Percentiles rank a stretch among this genome's conserved stretches.
Conservation (phyloP, 2,113 vertebrate genomes). For the Sylvilagus bachmani region DNA sequence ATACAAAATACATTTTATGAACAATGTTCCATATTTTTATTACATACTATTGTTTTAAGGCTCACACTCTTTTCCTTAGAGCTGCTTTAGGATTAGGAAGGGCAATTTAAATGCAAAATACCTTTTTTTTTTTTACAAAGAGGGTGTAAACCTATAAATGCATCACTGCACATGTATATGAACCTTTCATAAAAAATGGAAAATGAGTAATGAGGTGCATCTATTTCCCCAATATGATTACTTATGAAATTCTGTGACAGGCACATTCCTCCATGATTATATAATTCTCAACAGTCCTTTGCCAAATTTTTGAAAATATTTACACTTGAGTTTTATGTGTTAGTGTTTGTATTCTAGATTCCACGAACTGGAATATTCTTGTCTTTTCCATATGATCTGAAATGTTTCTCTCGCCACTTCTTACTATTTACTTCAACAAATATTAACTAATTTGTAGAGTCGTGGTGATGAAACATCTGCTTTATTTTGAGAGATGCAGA, state of each 20-base stretch:
- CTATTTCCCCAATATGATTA: constrained; percentile 77
- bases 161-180: constrained; percentile 78
- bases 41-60: constrained; percentile 41
- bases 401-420: constrained; percentile 12
- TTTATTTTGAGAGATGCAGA: background rate
- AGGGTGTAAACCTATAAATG: constrained; percentile 81
- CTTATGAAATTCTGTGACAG: constrained; percentile 72
- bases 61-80: background rate
- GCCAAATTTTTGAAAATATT: background rate
- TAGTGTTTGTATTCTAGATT: constrained; percentile 48
- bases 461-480: background rate
- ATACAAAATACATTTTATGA: constrained; percentile 26
- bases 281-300: constrained; percentile 57
- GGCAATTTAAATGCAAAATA: constrained; percentile 83
- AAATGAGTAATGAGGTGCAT: constrained; percentile 79
- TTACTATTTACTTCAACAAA: constrained; percentile 28
- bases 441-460: constrained; percentile 3
- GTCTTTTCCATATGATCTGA: background rate
- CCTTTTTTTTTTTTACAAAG: constrained; percentile 68
- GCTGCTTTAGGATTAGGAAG: constrained; percentile 49
- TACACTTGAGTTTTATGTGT: constrained; percentile 42
- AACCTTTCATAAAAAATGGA: constrained; percentile 82
- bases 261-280: constrained; percentile 47
- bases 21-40: constrained; percentile 29
- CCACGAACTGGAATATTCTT: constrained; percentile 22